Evolutionary conservation across 1,140 invertebrate genomes (phyloP), one percentile per base, ranked within the genome.

Genomic region (Ectropis grisescens): DNA sequence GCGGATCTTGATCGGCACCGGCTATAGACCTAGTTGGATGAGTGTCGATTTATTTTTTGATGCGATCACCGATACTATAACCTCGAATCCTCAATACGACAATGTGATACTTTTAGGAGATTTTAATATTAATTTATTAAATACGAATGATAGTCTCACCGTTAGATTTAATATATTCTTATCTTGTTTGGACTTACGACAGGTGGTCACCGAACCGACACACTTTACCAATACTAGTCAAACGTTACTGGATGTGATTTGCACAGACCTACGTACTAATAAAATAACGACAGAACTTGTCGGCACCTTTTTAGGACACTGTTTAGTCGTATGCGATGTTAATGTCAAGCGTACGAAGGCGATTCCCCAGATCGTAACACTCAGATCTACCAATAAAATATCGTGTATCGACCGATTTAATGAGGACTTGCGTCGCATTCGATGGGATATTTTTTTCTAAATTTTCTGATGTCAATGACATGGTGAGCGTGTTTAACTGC

Each of bases 71-170:
- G 28, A 43, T 13, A 10, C 33, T 0, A 15, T 44, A 7, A 41
- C 10, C 9, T 35, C 35, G 15, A 6, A 39, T 1, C 2, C 12
- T 0, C 12, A 37, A 11, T 37, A 35, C 30, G 37, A 47, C 7
- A 6, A 43, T 11, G 15, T 37, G 13, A 34, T 45, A 7, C 10
- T 51, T 7, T 7, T 46, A 2, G 33, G 43, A 2, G 36, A 47
- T 24, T 47, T 46, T 27, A 47, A 51, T 28, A 19, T 42, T 15
- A 35, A 50, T 37, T 16, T 41, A 12, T 11, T 43, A 2, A 23
- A 19, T 2, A 8, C 5, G 7, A 11, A 31, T 11, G 13, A 15
- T 41, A 38, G 33, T n/a, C n/a, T n/a, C n/a, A n/a, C n/a, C n/a
- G n/a, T n/a, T n/a, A n/a, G n/a, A n/a, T 30, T 42, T 19, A 12